phyloP scores from a whole-genome alignment of 2,888 invertebrate genomes.

The Drosophila niveifrons region DNA sequence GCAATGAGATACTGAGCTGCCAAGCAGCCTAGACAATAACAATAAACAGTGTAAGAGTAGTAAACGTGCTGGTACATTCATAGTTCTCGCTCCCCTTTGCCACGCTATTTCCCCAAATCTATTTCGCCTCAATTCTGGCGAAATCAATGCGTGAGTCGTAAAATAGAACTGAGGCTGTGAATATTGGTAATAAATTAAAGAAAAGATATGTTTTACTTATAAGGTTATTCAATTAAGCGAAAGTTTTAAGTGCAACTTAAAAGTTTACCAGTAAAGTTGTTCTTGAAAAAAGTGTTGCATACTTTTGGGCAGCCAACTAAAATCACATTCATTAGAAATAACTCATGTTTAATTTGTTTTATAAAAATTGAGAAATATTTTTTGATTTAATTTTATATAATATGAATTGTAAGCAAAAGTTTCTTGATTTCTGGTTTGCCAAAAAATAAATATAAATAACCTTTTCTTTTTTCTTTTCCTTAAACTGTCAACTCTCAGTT shows the following conservation, averaged over 20 bases:
- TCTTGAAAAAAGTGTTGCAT: conserved; percentile 5
- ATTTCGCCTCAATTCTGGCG: conserved; percentile 26
- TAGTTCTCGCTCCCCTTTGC: conserved; percentile 2
- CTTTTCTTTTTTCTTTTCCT: no score
- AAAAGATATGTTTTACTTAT: neutral
- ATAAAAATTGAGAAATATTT: no score
- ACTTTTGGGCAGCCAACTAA: conserved; percentile 1
- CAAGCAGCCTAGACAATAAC: conserved; percentile 44
- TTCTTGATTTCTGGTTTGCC: no score
- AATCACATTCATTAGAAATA: no score
- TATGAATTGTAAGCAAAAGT: no score
- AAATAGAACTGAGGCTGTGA: neutral
- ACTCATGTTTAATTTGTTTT: no score
- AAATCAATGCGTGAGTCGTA: neutral
- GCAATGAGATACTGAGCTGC: conserved; percentile 21
- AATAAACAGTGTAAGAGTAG: conserved; percentile 58
- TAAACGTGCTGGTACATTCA: conserved; percentile 7
- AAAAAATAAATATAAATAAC: no score
- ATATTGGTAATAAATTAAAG: neutral
- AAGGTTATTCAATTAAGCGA: neutral
- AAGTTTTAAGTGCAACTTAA: neutral
- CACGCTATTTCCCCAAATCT: conserved; percentile 38
- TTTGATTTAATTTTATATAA: no score
- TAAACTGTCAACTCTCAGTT: no score
- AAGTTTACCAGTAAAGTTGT: neutral